Base-by-base conservation (phyloP, 1,140 invertebrate genomes). In the Pseudomyrmex flavicornis region DNA sequence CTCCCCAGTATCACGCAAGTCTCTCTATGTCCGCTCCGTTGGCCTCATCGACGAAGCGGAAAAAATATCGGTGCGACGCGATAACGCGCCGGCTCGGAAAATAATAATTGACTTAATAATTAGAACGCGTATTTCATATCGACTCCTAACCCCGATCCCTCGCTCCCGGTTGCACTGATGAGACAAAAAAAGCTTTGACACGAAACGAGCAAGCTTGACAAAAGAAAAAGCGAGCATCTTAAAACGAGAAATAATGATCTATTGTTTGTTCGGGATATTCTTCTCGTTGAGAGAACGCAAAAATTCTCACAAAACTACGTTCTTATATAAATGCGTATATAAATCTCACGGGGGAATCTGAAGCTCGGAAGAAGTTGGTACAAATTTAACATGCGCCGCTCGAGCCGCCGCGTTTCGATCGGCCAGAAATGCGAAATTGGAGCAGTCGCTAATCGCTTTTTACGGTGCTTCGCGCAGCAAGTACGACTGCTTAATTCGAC, bases 71-170 rank as follows among this genome's bases (percentile, higher is more conserved):
- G 15, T 9, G n/a, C 35, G 52, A 13, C 56, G 13, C 44, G 46
- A 68, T 22, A 52, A 0, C 8, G 17, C 48, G 13, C 52, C 58
- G 22, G 62, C 63, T 50, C 15, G 52, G 44, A 62, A 80, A 86
- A 63, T 66, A 79, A 69, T 84, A 54, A 65, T 54, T 77, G 65
- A 69, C 52, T 79, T 70, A 69, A 79, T 58, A 79, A 70, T 70
- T 56, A 10, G 58, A 79, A 79, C 17, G 20, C 15, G 15, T 69
- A 65, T 8, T 54, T 65, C 46, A 13, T 50, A 44, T 17, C 12
- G 61, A 35, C 35, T 52, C 46, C 44, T 44, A 17, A 46, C 20
- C n/a, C 17, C 15, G 48, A 66, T 20, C 10, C 22, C 44, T 5
- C 35, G 35, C 35, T 15, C 44, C 26, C n/a, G 48, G 17, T 35